phyloP scores from a whole-genome alignment of 2,113 vertebrate genomes.

The Andinoacara biseriatus region DNA sequence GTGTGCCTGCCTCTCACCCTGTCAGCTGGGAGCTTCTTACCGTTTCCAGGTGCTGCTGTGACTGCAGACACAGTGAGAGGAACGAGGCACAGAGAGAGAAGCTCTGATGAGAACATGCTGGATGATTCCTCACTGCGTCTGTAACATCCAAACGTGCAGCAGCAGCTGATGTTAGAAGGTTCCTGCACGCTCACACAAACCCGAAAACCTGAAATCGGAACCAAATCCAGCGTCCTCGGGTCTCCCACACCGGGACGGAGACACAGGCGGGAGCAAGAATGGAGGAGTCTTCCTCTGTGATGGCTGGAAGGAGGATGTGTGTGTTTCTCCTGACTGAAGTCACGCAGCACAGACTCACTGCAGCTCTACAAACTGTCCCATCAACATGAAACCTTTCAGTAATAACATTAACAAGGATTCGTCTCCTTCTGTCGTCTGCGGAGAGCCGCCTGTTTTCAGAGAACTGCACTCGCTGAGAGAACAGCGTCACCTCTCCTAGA shows the following conservation, averaged over 20 bases:
- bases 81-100: neutral
- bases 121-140: neutral
- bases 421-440: neutral
- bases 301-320: fast-evolving
- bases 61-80: neutral
- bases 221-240: fast-evolving
- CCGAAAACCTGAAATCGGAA: fast-evolving
- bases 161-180: neutral
- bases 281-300: fast-evolving
- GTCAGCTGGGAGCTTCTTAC: too few species aligned
- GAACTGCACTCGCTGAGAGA: neutral
- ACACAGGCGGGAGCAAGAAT: neutral
- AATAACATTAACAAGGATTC: too few species aligned
- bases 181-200: neutral
- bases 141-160: fast-evolving
- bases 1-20: too few species aligned
- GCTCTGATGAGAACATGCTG: fast-evolving
- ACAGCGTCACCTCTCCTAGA: too few species aligned
- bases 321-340: neutral
- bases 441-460: fast-evolving
- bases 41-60: fast-evolving
- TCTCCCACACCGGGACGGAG: fast-evolving
- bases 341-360: fast-evolving
- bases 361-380: neutral
- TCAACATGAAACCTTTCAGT: fast-evolving